These are phyloP conservation scores for Phorcus lineatus DNA, from an alignment of 2,888 invertebrate species.

Conservation along the genomic window DNA sequence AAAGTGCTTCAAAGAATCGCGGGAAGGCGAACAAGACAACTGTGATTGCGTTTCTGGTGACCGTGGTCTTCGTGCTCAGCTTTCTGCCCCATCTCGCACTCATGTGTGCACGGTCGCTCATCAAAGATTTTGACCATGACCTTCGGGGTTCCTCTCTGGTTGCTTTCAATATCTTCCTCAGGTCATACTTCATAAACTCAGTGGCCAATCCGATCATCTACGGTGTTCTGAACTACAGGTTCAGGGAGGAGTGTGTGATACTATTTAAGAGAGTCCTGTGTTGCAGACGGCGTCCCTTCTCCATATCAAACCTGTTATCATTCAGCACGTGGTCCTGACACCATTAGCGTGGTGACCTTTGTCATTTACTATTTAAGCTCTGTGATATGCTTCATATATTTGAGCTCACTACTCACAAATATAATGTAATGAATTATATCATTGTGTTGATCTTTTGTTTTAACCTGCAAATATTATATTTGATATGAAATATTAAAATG, in stretches of 20 bases:
- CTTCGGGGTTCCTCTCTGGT: constrained; percentile 35
- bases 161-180: constrained; percentile 51
- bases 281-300: neutral
- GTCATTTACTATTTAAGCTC: no score
- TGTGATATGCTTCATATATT: no score
- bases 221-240: constrained; percentile 49
- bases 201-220: constrained; percentile 55
- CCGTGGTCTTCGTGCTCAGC: constrained; percentile 49
- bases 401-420: no score
- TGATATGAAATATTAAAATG: no score
- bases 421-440: no score
- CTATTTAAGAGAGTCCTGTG: constrained; percentile 1
- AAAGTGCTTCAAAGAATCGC: neutral
- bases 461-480: no score
- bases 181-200: constrained; percentile 55
- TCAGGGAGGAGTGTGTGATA: constrained; percentile 31
- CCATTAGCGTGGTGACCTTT: no score
- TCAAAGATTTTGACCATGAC: constrained; percentile 40
- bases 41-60: constrained; percentile 49
- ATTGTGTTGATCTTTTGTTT: no score
- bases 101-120: constrained; percentile 42
- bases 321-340: no score
- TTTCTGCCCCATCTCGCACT: constrained; percentile 51
- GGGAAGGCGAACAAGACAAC: constrained; percentile 12
- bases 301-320: no score